Conservation (phyloP, 2,797 vertebrate species). For the Sebastes melanostomus region DNA sequence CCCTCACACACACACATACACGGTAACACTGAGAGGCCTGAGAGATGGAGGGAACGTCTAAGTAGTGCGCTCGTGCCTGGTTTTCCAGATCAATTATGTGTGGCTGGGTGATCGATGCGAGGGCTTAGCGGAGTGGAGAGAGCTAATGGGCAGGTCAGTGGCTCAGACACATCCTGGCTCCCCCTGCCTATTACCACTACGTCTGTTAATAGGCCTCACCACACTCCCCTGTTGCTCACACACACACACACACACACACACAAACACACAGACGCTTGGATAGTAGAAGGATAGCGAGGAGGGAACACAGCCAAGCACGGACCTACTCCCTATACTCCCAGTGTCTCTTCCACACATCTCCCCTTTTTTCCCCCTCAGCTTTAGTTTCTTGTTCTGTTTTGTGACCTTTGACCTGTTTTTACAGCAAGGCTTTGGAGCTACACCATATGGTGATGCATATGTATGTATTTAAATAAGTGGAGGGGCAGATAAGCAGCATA, state of each 20-base stretch:
- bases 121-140: slow-evolving; percentile 79
- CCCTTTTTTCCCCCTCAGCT: neutral
- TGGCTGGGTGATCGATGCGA: slow-evolving; percentile 85
- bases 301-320: slow-evolving; percentile 49
- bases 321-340: slow-evolving; percentile 36
- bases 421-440: slow-evolving; percentile 21
- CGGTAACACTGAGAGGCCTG: slow-evolving; percentile 40
- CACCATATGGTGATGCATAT: slow-evolving; percentile 51
- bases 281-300: slow-evolving; percentile 30
- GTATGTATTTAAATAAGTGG: slow-evolving; percentile 35
- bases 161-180: slow-evolving; percentile 74
- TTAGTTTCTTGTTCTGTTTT: slow-evolving; percentile 25
- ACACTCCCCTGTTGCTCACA: slow-evolving; percentile 69
- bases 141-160: slow-evolving; percentile 78
- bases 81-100: slow-evolving; percentile 89
- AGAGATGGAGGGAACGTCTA: slow-evolving; percentile 70
- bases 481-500: slow-evolving; percentile 54
- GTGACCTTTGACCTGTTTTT: slow-evolving; percentile 27
- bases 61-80: slow-evolving; percentile 84
- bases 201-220: slow-evolving; percentile 81
- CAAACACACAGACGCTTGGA: slow-evolving; percentile 22
- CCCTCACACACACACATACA: slow-evolving; percentile 17
- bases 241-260: slow-evolving; percentile 18
- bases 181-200: slow-evolving; percentile 81
- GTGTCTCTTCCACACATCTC: neutral